Conservation (phyloP, 1,140 invertebrate species). For the Calliopsis andreniformis region DNA sequence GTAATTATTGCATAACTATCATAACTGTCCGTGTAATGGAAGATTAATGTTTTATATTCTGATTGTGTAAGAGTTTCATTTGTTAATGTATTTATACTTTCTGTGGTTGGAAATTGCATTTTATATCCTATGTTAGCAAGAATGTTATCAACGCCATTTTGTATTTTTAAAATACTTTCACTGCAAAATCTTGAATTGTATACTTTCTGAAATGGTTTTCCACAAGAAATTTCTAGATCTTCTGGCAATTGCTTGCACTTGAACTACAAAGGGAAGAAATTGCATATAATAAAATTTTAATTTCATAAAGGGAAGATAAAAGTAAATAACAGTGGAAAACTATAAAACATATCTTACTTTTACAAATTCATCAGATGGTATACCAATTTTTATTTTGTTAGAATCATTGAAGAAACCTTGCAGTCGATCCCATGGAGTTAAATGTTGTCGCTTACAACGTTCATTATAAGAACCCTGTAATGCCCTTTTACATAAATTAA, state of each 20-base stretch:
- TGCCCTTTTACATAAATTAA: conserved; percentile 12
- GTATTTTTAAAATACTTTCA: conserved; percentile 61
- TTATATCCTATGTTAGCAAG: conserved; percentile 40
- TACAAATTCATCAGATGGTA: not conserved
- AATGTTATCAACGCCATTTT: conserved; percentile 56
- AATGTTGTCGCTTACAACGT: conserved; percentile 57
- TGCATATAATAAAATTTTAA: not conserved
- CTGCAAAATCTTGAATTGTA: conserved; percentile 76
- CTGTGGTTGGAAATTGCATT: conserved; percentile 57
- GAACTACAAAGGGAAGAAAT: conserved; percentile 49
- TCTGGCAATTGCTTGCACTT: conserved; percentile 23
- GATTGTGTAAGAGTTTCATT: conserved; percentile 23
- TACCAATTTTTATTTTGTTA: conserved; percentile 16
- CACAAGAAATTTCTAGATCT: conserved; percentile 64
- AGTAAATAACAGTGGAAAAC: conserved; percentile 21
- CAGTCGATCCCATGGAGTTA: conserved; percentile 57
- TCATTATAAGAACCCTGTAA: conserved; percentile 73
- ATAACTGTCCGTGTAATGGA: conserved; percentile 64
- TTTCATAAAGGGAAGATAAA: not conserved
- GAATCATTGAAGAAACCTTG: conserved; percentile 35
- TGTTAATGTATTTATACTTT: conserved; percentile 49
- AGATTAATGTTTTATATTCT: conserved; percentile 61
- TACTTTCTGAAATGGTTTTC: conserved; percentile 71
- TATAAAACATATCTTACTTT: conserved; percentile 21
- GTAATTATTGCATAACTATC: conserved; percentile 62